Conservation (phyloP, 2,888 invertebrate species). For the Synanthedon vespiformis region DNA sequence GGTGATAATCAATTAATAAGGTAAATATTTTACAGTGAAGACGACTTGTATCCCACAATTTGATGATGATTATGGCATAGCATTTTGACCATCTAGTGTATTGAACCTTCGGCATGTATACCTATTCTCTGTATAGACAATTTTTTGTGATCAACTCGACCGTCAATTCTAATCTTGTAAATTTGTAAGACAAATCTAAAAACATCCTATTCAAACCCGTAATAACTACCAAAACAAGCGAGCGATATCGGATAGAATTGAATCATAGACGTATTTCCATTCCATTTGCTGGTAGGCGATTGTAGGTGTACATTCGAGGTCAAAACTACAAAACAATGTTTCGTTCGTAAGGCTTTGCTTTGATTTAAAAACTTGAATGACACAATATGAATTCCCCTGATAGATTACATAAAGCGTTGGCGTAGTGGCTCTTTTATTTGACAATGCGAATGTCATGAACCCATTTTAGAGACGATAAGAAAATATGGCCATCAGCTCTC, state of each 20-base stretch:
- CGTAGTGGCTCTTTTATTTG: slow-evolving; percentile 18
- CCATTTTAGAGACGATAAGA: neutral
- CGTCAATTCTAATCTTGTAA: neutral
- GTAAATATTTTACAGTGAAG: too few species aligned
- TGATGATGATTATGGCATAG: too few species aligned
- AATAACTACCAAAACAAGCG: too few species aligned
- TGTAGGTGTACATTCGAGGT: slow-evolving; percentile 53
- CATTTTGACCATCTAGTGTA: too few species aligned
- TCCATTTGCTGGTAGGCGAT: neutral
- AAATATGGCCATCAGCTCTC: neutral
- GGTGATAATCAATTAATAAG: too few species aligned
- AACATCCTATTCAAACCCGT: too few species aligned
- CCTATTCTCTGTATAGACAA: too few species aligned
- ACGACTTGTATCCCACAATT: too few species aligned
- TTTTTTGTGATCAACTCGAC: slow-evolving; percentile 15
- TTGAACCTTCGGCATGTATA: too few species aligned
- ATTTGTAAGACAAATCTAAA: too few species aligned
- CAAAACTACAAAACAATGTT: slow-evolving; percentile 29
- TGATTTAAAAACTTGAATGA: slow-evolving; percentile 9
- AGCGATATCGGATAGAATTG: too few species aligned
- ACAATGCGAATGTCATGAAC: slow-evolving; percentile 14
- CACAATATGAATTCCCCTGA: slow-evolving; percentile 13
- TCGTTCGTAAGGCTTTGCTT: slow-evolving; percentile 19
- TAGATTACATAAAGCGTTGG: slow-evolving; percentile 15
- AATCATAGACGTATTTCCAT: too few species aligned